phyloP scores from a whole-genome alignment of 2,797 vertebrate genomes.

The Darevskia mixta region DNA sequence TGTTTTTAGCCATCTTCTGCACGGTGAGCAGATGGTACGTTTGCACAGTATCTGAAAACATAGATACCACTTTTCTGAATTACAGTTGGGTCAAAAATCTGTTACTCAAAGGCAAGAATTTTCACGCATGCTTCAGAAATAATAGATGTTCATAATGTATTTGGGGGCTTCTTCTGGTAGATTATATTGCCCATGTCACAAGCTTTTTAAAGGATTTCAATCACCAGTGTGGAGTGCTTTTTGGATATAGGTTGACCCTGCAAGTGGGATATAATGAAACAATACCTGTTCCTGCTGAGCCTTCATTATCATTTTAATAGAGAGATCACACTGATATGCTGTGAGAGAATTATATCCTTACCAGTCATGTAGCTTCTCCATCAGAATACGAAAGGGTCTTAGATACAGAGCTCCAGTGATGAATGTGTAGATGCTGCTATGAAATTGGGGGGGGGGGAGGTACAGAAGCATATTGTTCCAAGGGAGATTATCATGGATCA shows the following conservation, averaged over 20 bases:
- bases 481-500: background rate
- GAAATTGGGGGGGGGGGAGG: background rate
- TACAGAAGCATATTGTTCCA: slow-evolving; percentile 10
- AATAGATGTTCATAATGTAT: background rate
- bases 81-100: slow-evolving; percentile 4
- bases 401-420: slow-evolving; percentile 36
- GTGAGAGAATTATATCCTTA: slow-evolving; percentile 35
- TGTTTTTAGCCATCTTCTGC: background rate
- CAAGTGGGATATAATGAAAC: slow-evolving; percentile 38
- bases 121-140: background rate
- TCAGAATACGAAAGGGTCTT: slow-evolving; percentile 45
- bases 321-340: slow-evolving; percentile 30
- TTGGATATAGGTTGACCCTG: slow-evolving; percentile 26
- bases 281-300: slow-evolving; percentile 1
- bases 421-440: slow-evolving; percentile 2
- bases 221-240: slow-evolving; percentile 21
- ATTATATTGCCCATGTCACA: slow-evolving; percentile 2
- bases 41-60: background rate
- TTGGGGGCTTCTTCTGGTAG: slow-evolving; percentile 34
- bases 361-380: slow-evolving; percentile 43
- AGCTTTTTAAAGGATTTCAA: slow-evolving; percentile 14
- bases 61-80: background rate
- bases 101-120: background rate
- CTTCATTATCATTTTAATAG: slow-evolving; percentile 57
- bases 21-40: background rate